Percentiles rank a stretch among this genome's conserved stretches.
These are phyloP conservation scores for Clarias macrocephalus DNA, from an alignment of 2,113 vertebrate genomes.

Conservation along the genomic window DNA sequence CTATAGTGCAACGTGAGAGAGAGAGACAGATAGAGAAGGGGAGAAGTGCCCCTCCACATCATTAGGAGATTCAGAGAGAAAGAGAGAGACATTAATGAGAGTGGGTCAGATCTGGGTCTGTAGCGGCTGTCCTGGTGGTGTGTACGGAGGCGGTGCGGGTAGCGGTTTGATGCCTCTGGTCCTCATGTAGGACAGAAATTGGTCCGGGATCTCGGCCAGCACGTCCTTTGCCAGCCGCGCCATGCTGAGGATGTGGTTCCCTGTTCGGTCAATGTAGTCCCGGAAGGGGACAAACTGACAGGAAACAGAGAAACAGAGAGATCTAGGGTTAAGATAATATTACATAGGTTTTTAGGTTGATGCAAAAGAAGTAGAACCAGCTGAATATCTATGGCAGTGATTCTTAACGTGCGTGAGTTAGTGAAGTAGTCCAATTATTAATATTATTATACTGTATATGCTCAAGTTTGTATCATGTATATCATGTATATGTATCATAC, in stretches of 20 bases:
- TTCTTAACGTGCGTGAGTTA: neutral
- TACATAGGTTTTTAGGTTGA: neutral
- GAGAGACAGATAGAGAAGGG: conserved; percentile 34
- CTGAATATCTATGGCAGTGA: neutral
- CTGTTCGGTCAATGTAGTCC: conserved; percentile 93
- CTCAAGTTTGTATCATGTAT: neutral
- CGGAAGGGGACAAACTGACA: conserved; percentile 94
- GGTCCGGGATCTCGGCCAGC: conserved; percentile 94
- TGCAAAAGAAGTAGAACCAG: neutral
- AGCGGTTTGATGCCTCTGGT: conserved; percentile 93
- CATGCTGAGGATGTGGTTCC: conserved; percentile 95
- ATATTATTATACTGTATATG: too few species aligned
- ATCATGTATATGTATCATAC: too few species aligned
- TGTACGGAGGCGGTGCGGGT: conserved; percentile 91
- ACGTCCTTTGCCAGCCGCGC: conserved; percentile 95
- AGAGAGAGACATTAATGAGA: conserved; percentile 59
- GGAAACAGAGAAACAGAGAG: conserved; percentile 26
- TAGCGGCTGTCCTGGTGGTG: conserved; percentile 79
- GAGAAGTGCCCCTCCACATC: conserved; percentile 45
- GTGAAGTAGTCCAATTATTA: too few species aligned
- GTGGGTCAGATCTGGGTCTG: conserved; percentile 90
- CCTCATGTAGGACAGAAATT: conserved; percentile 97
- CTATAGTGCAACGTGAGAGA: conserved; percentile 56
- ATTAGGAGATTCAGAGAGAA: conserved; percentile 53
- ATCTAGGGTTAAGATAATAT: neutral